These are phyloP conservation scores for Agapostemon virescens DNA, from an alignment of 2,888 invertebrate species.

Conservation along the genomic window DNA sequence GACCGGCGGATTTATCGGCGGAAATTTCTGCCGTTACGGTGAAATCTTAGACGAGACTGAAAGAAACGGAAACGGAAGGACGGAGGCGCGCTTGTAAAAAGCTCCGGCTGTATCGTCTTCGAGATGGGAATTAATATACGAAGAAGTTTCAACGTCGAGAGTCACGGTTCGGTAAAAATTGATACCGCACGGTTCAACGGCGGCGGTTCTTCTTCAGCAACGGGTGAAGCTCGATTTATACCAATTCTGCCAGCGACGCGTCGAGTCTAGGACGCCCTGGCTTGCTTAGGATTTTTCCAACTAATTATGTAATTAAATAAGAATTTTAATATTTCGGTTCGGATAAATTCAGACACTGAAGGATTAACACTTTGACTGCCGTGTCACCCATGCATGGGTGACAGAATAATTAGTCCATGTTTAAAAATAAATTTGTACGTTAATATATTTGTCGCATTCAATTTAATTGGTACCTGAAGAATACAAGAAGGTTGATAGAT, in stretches of 20 bases:
- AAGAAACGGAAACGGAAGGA: conserved; percentile 59
- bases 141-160: conserved; percentile 25
- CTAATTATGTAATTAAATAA: too few species aligned
- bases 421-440: too few species aligned
- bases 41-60: conserved; percentile 55
- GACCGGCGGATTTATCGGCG: conserved; percentile 75
- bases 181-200: conserved; percentile 1
- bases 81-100: conserved; percentile 50
- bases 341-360: too few species aligned
- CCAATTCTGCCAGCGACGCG: neutral
- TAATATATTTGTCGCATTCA: too few species aligned
- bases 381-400: too few species aligned
- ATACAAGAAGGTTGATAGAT: too few species aligned
- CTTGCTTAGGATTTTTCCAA: neutral
- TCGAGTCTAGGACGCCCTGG: neutral
- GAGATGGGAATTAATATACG: conserved; percentile 34
- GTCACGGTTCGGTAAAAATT: conserved; percentile 11
- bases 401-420: too few species aligned
- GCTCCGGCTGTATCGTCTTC: neutral
- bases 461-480: too few species aligned
- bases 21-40: conserved; percentile 73
- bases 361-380: too few species aligned
- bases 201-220: neutral
- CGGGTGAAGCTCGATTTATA: conserved; percentile 6
- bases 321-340: too few species aligned